Percentiles rank a stretch among this genome's conserved stretches.
Evolutionary conservation across 2,797 vertebrate genomes (phyloP).

Genomic region (Thalassophryne amazonica): DNA sequence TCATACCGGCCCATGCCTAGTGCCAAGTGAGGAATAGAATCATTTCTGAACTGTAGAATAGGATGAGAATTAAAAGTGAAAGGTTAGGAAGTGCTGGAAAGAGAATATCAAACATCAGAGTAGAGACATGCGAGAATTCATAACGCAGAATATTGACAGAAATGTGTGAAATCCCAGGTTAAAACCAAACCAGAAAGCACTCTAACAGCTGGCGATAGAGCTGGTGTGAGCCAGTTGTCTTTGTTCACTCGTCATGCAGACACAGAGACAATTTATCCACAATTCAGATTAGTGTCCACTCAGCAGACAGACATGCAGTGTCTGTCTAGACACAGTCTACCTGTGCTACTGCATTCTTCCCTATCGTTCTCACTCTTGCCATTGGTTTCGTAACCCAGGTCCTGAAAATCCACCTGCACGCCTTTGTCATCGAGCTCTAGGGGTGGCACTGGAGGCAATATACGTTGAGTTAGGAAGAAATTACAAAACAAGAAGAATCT

Average conservation of each 20-base stretch:
- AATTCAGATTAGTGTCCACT: conserved; percentile 60
- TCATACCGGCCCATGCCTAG: no score
- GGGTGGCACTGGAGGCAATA: conserved; percentile 73
- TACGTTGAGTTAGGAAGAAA: conserved; percentile 32
- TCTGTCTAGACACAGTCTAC: conserved; percentile 72
- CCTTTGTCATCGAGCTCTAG: conserved; percentile 75
- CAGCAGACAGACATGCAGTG: conserved; percentile 61
- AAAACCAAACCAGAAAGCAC: conserved; percentile 37
- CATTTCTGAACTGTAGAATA: conserved; percentile 6
- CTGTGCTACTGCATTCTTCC: conserved; percentile 79
- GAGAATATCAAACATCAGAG: conserved; percentile 41
- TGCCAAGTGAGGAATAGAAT: background rate
- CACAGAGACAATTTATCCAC: conserved; percentile 32
- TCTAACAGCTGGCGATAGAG: conserved; percentile 3
- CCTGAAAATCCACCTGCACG: conserved; percentile 77
- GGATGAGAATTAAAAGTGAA: conserved; percentile 21
- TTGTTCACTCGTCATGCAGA: conserved; percentile 66
- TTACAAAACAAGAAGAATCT: conserved; percentile 7
- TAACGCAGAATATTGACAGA: conserved; percentile 18
- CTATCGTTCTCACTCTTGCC: conserved; percentile 79
- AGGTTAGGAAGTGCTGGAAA: conserved; percentile 46
- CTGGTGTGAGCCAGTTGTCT: conserved; percentile 17
- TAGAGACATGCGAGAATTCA: conserved; percentile 59
- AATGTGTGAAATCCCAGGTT: conserved; percentile 25
- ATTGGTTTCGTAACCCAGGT: conserved; percentile 76